Percentiles rank a stretch among this genome's conserved stretches.
phyloP scores from a whole-genome alignment of 2,888 invertebrate species.

The Argyresthia albistria region DNA sequence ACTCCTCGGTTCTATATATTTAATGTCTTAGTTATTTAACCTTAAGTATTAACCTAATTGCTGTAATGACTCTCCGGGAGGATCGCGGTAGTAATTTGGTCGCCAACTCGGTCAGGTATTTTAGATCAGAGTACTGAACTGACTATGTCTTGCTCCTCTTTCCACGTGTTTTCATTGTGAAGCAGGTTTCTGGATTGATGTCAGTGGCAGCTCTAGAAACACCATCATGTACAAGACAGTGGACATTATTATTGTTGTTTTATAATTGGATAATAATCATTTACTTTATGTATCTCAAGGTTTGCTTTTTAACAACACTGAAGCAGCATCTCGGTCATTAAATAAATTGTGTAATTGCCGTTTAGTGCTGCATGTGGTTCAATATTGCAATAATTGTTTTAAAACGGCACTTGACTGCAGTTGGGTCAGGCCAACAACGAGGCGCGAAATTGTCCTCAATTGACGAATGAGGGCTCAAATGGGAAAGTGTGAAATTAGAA shows the following conservation, averaged over 20 bases:
- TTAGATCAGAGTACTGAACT: slow-evolving; percentile 14
- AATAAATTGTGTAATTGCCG: slow-evolving; percentile 10
- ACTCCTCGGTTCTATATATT: neutral
- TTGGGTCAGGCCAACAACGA: slow-evolving; percentile 22
- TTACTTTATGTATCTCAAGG: too few relatives aligned
- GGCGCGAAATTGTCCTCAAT: slow-evolving; percentile 61
- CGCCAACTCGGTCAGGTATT: slow-evolving; percentile 58
- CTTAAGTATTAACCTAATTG: too few relatives aligned
- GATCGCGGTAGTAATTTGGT: slow-evolving; percentile 32
- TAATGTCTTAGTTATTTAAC: too few relatives aligned
- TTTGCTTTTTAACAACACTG: too few relatives aligned
- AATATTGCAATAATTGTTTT: slow-evolving; percentile 20
- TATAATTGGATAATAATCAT: too few relatives aligned
- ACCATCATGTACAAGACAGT: too few relatives aligned
- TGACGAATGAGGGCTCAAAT: slow-evolving; percentile 38
- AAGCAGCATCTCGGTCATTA: too few relatives aligned
- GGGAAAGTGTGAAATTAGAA: slow-evolving; percentile 24
- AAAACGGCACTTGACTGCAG: slow-evolving; percentile 21
- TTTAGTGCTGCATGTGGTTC: neutral
- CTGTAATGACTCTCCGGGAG: slow-evolving; percentile 12
- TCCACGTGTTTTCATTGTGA: too few relatives aligned
- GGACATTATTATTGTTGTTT: too few relatives aligned
- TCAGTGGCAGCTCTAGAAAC: too few relatives aligned
- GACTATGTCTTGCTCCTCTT: slow-evolving; percentile 8
- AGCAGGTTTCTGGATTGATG: too few relatives aligned